phyloP scores from a whole-genome alignment of 2,113 vertebrate species.

The Mirounga angustirostris region DNA sequence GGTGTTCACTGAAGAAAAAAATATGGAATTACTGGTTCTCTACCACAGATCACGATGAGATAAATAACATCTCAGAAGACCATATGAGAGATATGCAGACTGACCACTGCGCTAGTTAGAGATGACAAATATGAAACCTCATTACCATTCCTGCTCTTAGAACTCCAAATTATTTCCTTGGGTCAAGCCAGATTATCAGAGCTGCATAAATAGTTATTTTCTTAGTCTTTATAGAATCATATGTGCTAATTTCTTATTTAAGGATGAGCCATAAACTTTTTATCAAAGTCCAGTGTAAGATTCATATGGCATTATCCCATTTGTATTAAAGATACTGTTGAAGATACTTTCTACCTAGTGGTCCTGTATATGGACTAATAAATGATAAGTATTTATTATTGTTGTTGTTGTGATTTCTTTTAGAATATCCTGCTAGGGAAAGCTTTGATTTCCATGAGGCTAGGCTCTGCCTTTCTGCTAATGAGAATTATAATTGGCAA shows the following conservation, averaged over 20 bases:
- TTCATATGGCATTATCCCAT: not conserved
- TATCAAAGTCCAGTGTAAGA: not conserved
- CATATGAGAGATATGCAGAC: not conserved
- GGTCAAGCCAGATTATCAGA: not conserved
- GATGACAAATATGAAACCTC: conserved; percentile 24
- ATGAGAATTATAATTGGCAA: not conserved
- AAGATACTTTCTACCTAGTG: not conserved
- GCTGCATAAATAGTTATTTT: not conserved
- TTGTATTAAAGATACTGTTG: not conserved
- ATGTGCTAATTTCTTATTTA: not conserved
- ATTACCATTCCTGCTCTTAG: not conserved
- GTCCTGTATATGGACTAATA: not conserved
- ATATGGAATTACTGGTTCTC: not conserved
- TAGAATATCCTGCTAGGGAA: not conserved
- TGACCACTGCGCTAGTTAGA: not conserved
- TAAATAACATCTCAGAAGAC: conserved; percentile 2
- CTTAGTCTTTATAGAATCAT: not conserved
- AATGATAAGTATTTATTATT: not conserved
- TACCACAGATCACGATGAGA: not conserved
- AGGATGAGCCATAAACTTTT: not conserved
- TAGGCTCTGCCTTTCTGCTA: not conserved
- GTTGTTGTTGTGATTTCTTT: not conserved
- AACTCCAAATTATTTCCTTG: not conserved
- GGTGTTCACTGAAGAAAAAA: not conserved
- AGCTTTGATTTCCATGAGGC: not conserved